Evolutionary conservation across 2,888 invertebrate genomes (phyloP).

Genomic region (Phalera bucephala): DNA sequence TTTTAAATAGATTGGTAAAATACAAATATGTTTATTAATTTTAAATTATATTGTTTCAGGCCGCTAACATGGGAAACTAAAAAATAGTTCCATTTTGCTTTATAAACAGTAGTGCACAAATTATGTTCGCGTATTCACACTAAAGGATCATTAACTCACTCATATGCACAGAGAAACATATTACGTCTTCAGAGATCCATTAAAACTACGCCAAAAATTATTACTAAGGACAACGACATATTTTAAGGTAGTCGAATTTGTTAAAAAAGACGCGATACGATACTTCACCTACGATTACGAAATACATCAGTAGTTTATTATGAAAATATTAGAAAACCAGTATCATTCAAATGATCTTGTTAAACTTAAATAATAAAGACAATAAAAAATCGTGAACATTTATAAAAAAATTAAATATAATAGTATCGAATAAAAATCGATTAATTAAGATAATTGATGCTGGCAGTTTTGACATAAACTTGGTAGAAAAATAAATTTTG

Average conservation of each 20-base stretch:
- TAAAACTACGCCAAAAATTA: conserved; percentile 72
- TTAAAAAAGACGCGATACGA: conserved; percentile 78
- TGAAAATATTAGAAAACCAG: conserved; percentile 76
- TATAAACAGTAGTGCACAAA: too few species aligned
- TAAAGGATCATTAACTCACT: conserved; percentile 11
- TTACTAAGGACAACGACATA: conserved; percentile 69
- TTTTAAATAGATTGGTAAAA: too few species aligned
- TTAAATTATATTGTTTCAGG: too few species aligned
- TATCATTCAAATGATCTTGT: conserved; percentile 72
- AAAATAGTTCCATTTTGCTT: too few species aligned
- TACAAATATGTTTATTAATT: too few species aligned
- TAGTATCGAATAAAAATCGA: too few species aligned
- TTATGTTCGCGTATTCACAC: background rate
- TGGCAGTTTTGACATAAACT: conserved; percentile 9
- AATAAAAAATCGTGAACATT: conserved; percentile 35
- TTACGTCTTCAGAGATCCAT: conserved; percentile 71
- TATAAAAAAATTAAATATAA: conserved; percentile 15
- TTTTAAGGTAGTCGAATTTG: conserved; percentile 73
- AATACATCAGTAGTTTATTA: conserved; percentile 61
- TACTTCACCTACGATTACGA: conserved; percentile 74
- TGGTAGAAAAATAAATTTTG: conserved; percentile 16
- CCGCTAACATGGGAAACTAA: too few species aligned
- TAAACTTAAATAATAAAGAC: conserved; percentile 61
- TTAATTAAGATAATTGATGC: background rate
- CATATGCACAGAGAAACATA: conserved; percentile 74